These are phyloP conservation scores for Sialis fuliginosa DNA, from an alignment of 2,888 invertebrate species.

Conservation along the genomic window DNA sequence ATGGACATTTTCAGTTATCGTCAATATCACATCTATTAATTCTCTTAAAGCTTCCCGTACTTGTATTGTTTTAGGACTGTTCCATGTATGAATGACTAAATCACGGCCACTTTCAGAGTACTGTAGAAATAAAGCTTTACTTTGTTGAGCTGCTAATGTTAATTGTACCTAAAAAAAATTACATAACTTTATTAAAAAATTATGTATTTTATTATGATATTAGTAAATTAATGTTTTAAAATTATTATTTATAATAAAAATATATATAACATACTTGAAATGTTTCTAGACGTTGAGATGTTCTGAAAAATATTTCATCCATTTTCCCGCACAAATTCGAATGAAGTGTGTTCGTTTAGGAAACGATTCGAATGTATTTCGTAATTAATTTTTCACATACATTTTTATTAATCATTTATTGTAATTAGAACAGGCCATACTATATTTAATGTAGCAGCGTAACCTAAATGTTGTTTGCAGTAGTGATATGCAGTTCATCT, in stretches of 20 bases:
- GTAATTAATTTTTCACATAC: too few species aligned
- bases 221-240: too few species aligned
- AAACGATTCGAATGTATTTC: too few species aligned
- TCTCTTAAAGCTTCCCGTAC: slow-evolving; percentile 10
- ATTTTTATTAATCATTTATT: too few species aligned
- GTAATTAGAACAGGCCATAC: too few species aligned
- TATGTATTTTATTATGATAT: neutral
- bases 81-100: slow-evolving; percentile 9
- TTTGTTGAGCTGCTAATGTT: slow-evolving; percentile 12
- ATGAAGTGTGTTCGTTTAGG: too few species aligned
- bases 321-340: slow-evolving; percentile 1
- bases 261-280: slow-evolving; percentile 7
- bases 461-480: too few species aligned
- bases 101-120: slow-evolving; percentile 11
- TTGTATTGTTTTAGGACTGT: slow-evolving; percentile 10
- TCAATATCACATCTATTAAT: slow-evolving; percentile 7
- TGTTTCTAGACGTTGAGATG: slow-evolving; percentile 8
- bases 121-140: slow-evolving; percentile 9
- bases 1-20: slow-evolving; percentile 6
- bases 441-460: too few species aligned
- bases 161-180: slow-evolving; percentile 11
- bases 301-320: slow-evolving; percentile 9
- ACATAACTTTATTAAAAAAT: neutral
- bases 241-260: neutral
- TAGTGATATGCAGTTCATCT: too few species aligned